phyloP scores from a whole-genome alignment of 2,888 invertebrate species.

The Quadriops clusia region DNA sequence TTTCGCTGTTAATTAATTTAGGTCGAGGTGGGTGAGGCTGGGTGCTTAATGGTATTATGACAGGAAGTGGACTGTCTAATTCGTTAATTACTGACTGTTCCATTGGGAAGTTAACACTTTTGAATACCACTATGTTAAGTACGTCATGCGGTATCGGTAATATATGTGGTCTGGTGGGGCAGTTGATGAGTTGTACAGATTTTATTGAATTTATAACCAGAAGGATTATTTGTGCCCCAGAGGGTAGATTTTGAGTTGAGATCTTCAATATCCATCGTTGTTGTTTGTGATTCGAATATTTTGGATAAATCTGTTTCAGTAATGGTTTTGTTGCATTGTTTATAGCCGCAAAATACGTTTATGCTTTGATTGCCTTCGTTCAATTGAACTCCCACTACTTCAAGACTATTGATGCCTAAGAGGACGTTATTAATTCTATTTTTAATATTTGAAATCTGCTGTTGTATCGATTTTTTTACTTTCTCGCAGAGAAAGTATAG shows the following conservation, averaged over 20 bases:
- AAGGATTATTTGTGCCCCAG: constrained; percentile 4
- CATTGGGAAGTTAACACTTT: constrained; percentile 3
- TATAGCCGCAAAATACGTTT: constrained; percentile 2
- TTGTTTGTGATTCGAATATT: constrained; percentile 17
- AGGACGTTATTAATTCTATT: neutral
- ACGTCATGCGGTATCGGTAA: constrained; percentile 5
- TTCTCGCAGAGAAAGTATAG: no score
- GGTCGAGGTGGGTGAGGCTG: no score
- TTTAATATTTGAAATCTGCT: neutral
- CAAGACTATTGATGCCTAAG: neutral
- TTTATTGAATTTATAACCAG: neutral
- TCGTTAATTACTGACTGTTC: no score
- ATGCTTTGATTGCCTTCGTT: neutral
- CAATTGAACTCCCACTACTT: neutral
- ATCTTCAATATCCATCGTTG: constrained; percentile 18
- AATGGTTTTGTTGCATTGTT: constrained; percentile 3
- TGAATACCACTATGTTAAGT: constrained; percentile 2
- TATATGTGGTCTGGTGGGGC: constrained; percentile 2
- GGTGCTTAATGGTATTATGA: no score
- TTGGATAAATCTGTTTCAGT: constrained; percentile 1
- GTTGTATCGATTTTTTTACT: no score
- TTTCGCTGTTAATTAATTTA: no score
- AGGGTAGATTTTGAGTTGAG: constrained; percentile 2
- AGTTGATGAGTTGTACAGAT: neutral
- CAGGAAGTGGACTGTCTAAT: no score